Evolutionary conservation across 2,113 vertebrate genomes (phyloP), one percentile per base, ranked within the genome.

Genomic region (Rattus rattus): DNA sequence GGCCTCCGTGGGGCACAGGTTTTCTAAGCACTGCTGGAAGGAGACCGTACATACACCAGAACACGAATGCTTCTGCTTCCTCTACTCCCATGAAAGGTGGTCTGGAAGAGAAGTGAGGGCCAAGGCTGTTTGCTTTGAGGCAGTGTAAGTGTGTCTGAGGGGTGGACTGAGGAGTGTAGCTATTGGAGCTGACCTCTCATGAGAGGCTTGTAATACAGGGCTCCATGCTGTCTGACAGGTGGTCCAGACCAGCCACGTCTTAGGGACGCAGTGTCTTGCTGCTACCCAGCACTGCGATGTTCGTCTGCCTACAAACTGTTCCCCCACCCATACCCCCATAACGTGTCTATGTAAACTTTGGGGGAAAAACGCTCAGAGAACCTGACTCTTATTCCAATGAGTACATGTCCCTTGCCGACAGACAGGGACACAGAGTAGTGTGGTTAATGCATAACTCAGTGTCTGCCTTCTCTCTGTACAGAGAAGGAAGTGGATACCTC

Each of bases 311-410:
- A 92, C 65, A 43, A 5, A 56, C 49, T 11, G 7, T 92, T 80
- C 52, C 2, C 76, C 90, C 69, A 30, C 36, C 56, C 67, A 70
- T 89, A 47, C 33, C 5, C 43, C 43, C 43, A 43, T 43, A 43
- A 1, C 24, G 16, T 36, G 13, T 67, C 61, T 94, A 39, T 79
- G 30, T 79, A 36, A 59, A 43, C 77, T 54, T 72, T 65, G 43
- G 92, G 56, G 8, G 69, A n/a, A 36, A 8, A 28, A 67, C 36
- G 28, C 54, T 65, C 61, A 79, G 90, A 76, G 65, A 47, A 83
- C 3, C 17, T 86, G 28, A 47, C 39, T 96, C 96, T 83, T 86
- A 73, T 61, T 92, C 67, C 52, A 89, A 56, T 19, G 2, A 88
- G 36, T 7, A 2, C 76, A 11, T 9, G 26, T 26, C 36, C 30